Evolutionary conservation across 2,888 invertebrate genomes (phyloP), one percentile per base, ranked within the genome.

Genomic region (Celastrina argiolus): DNA sequence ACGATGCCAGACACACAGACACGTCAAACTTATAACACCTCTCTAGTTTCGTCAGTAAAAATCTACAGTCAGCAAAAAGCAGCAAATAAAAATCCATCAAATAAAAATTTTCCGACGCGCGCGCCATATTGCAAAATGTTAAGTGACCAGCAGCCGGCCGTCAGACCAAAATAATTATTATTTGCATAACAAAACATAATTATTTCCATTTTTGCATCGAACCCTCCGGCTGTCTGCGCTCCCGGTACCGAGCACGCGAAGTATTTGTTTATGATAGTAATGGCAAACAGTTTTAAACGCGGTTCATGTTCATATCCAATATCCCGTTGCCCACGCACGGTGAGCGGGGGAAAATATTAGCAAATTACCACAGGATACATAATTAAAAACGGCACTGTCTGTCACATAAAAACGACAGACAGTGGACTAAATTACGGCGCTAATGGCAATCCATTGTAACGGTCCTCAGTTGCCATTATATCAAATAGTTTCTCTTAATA

Each of bases 161-260:
- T 28, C 63, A 26, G 63, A 63, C 63, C 28, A 63, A 63, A 63
- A 63, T 63, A 63, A 16, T 39, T 16, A 16, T 39, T 16, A 63
- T 28, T 63, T 63, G 63, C 41, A 42, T 42, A 42, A 63, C 39
- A 63, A 63, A 63, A 42, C 14, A 63, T 63, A 42, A 63, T 42
- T 31, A 42, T 63, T 42, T 63, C 42, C 31, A 42, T 42, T 42
- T 42, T 63, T 45, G 42, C 41, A 42, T 22, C 42, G 28, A 41
- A 39, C 42, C 63, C 58, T 28, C 58, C 58, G 31, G 10, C 51
- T 22, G 51, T 51, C 51, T 51, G 51, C 51, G 51, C 10, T 51
- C 22, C 51, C 51, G 51, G 22, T 51, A 51, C 26, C 10, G 1
- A 36, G 36, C 51, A 51, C 22, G 51, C 51, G 51, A 51, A n/a